phyloP scores from a whole-genome alignment of 2,113 vertebrate species.

The Rhynchomys soricoides region DNA sequence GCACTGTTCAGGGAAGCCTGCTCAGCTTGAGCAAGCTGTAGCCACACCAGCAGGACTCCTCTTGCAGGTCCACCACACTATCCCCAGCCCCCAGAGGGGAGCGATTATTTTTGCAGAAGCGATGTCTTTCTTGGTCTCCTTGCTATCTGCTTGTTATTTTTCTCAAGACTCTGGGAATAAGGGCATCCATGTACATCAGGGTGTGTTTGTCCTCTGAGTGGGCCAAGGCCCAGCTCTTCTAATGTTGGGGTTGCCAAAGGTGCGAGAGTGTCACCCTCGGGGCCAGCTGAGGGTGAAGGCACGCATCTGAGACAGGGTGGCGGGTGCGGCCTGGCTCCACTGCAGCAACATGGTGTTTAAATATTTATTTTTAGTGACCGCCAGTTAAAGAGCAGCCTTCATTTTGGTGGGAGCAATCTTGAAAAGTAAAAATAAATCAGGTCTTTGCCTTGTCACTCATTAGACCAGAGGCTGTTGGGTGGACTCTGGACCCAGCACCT shows the following conservation, averaged over 20 bases:
- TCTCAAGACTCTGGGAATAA: background rate
- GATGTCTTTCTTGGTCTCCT: background rate
- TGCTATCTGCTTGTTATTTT: background rate
- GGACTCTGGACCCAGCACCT: background rate
- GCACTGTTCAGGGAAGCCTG: accelerated
- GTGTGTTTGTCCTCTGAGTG: background rate
- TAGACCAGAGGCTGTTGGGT: background rate
- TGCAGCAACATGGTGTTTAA: constrained; percentile 49
- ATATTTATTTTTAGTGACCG: constrained; percentile 74
- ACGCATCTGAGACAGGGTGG: background rate
- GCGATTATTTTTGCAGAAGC: background rate
- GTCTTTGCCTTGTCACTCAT: background rate
- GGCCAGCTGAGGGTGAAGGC: background rate
- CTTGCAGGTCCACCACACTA: background rate
- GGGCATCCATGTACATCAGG: background rate
- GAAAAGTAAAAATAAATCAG: constrained; percentile 65
- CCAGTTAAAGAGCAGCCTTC: constrained; percentile 59
- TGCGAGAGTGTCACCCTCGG: background rate
- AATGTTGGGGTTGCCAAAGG: background rate
- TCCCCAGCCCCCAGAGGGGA: too few species aligned
- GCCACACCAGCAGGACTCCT: background rate
- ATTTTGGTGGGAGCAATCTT: constrained; percentile 11
- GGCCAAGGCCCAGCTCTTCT: background rate
- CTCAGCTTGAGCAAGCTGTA: background rate
- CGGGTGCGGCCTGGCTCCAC: background rate